A percentile compares a stretch with the other conserved stretches of the same genome.
Evolutionary conservation across 2,888 invertebrate species (phyloP).

Genomic region (Tyria jacobaeae): DNA sequence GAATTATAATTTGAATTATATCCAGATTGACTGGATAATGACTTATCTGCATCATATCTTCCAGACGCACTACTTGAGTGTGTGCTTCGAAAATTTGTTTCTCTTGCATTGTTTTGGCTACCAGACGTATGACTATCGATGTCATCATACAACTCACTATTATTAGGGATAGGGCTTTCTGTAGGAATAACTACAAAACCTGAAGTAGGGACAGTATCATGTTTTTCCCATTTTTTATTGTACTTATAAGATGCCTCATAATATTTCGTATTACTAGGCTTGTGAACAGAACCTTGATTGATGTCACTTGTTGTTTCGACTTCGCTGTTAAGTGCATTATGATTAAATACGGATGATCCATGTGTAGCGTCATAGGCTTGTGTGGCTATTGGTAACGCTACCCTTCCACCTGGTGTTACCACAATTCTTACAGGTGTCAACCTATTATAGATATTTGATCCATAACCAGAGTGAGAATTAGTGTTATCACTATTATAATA

Average conservation of each 20-base stretch:
- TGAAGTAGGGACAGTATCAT: slow-evolving; percentile 62
- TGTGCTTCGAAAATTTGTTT: slow-evolving; percentile 52
- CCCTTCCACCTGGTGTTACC: slow-evolving; percentile 69
- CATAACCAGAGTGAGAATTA: slow-evolving; percentile 53
- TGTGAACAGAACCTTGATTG: slow-evolving; percentile 48
- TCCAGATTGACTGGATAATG: slow-evolving; percentile 60
- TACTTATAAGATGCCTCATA: slow-evolving; percentile 80
- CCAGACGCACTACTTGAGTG: slow-evolving; percentile 52
- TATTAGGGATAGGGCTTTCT: slow-evolving; percentile 58
- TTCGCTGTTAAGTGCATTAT: slow-evolving; percentile 64
- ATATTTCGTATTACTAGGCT: slow-evolving; percentile 62
- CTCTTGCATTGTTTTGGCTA: slow-evolving; percentile 49
- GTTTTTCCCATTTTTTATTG: slow-evolving; percentile 81
- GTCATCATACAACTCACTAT: slow-evolving; percentile 72
- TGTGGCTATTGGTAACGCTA: slow-evolving; percentile 68
- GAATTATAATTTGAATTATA: slow-evolving; percentile 58
- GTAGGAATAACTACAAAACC: slow-evolving; percentile 56
- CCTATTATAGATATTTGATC: slow-evolving; percentile 55
- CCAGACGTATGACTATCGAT: slow-evolving; percentile 49
- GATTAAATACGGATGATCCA: slow-evolving; percentile 55
- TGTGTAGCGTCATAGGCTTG: slow-evolving; percentile 58
- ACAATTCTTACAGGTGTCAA: slow-evolving; percentile 68
- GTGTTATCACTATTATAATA: slow-evolving; percentile 49
- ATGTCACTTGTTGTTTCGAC: slow-evolving; percentile 60
- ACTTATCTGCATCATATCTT: slow-evolving; percentile 58